These are phyloP conservation scores for Hypercompe scribonia DNA, from an alignment of 2,888 invertebrate species.

Conservation along the genomic window DNA sequence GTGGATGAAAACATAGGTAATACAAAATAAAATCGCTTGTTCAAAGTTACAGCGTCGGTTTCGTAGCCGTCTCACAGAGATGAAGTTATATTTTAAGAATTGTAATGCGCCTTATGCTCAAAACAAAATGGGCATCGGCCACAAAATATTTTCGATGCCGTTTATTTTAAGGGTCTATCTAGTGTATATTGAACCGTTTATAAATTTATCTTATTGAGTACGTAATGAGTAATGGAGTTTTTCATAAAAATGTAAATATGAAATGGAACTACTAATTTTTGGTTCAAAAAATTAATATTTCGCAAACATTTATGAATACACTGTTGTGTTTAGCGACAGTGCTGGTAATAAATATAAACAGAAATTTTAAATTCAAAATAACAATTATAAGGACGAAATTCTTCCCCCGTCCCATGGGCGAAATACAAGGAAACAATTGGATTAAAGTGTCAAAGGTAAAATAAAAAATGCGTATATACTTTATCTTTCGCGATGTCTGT, in stretches of 20 bases:
- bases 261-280: constrained; percentile 41
- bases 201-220: constrained; percentile 38
- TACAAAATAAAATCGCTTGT: no score
- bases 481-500: constrained; percentile 77
- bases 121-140: not conserved
- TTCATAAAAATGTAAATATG: constrained; percentile 49
- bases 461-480: constrained; percentile 81
- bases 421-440: constrained; percentile 84
- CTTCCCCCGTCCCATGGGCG: constrained; percentile 80
- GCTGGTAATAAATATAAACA: constrained; percentile 60
- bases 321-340: constrained; percentile 48
- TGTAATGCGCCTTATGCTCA: not conserved
- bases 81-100: no score
- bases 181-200: constrained; percentile 28
- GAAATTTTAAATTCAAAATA: constrained; percentile 78
- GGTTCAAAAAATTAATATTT: constrained; percentile 44
- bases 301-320: constrained; percentile 51
- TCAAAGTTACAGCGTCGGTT: no score
- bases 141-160: not conserved
- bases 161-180: not conserved
- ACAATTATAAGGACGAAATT: constrained; percentile 82
- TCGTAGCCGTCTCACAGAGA: no score
- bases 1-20: no score
- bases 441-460: constrained; percentile 87
- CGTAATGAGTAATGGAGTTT: constrained; percentile 38